Evolutionary conservation across 2,888 invertebrate species (phyloP), one percentile per base, ranked within the genome.

Genomic region (Isotomurus palustris): DNA sequence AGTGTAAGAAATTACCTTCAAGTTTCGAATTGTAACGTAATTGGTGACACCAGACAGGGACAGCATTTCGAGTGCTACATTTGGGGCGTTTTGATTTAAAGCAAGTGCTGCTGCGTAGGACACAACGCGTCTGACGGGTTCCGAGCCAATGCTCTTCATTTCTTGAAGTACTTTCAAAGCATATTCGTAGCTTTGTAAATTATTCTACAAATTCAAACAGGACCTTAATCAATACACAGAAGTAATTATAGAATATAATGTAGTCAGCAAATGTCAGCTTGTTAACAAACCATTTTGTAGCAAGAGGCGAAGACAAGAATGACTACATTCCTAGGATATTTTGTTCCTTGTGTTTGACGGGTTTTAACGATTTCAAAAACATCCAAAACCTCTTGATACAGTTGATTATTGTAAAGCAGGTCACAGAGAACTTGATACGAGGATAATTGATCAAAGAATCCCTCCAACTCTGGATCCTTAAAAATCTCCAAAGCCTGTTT

Each of bases 361-460:
- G 77, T 73, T 72, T 80, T 80, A 2, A 87, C 78, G 1, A 74
- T 74, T n/a, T 85, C 80, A 73, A 84, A 86, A 3, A 83, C 77
- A 38, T 81, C 78, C 56, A 83, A 75, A 70, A 88, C 80, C 58
- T 88, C 83, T 22, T 83, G 74, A 72, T 85, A 89, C 78, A 79
- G 82, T 64, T 79, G 74, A 73, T 86, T 82, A 60, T 81, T 83
- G 72, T 81, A 88, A 0, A 90, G 75, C 2, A 90, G 76, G 75
- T 88, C 86, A 71, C 88, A 75, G 1, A 88, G 73, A 55, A 89
- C 76, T 71, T 86, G 84, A 71, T 81, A 84, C 1, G 82, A 78
- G 4, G 82, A 77, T 14, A 84, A 72, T 73, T 90, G 89, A 73
- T 86, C 84, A 74, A 88, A 90, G 72, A 90, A 84, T 6, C 81